Evolutionary conservation across 2,888 invertebrate species (phyloP), one percentile per base, ranked within the genome.

Genomic region (Raillietiella orientalis): DNA sequence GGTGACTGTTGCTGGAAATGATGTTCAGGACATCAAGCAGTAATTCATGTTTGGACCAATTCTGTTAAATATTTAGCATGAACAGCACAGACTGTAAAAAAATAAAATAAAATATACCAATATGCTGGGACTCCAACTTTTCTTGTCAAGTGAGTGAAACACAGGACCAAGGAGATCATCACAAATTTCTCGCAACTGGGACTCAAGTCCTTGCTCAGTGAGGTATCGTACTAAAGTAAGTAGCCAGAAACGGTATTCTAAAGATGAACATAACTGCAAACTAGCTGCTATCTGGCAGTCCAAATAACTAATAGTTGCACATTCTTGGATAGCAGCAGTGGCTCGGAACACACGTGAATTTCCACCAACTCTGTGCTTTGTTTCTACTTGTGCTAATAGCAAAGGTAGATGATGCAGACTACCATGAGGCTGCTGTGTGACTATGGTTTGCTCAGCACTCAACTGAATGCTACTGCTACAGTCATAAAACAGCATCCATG

Each of bases 161-260:
- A 59, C 58, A 12, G 72, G 70, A 1, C 72, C 72, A 35, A 77
- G 48, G 38, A 77, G 53, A 39, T 71, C 66, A 43, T 71, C 67
- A 37, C 74, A 53, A 36, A 75, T 57, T 28, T 58, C 47, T 29
- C 74, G 52, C 28, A 77, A 44, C 36, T 67, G 59, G 28, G 57
- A 57, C 42, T 72, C 71, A 35, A 38, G 41, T 64, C 69, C 69
- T 46, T 67, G 61, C 33, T 59, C 56, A 16, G 61, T 51, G 24
- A 62, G 42, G 39, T 56, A 58, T 19, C 58, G 46, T 13, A 56
- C 54, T 24, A 57, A 46, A 4, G 56, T 52, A 36, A 56, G 43
- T 31, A 71, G 41, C 72, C 74, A 75, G 45, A 67, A 65, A 10
- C 59, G 52, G 44, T 70, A 75, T 47, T 77, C 75, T 2, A 52